A percentile compares a stretch with the other conserved stretches of the same genome.
These are phyloP conservation scores for Balanococcus diminutus DNA, from an alignment of 2,888 invertebrate species.

Conservation along the genomic window DNA sequence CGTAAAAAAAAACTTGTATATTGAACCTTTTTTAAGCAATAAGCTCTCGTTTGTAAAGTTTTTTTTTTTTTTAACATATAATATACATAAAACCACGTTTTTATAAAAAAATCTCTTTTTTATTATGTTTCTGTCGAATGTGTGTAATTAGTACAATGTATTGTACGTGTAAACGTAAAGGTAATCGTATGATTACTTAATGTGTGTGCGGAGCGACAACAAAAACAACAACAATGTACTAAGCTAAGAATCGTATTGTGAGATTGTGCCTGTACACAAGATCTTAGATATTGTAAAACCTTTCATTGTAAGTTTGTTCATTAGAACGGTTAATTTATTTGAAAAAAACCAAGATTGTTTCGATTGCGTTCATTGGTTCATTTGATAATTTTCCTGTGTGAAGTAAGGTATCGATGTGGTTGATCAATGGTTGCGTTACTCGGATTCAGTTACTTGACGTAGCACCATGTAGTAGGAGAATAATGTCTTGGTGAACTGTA, in stretches of 20 bases:
- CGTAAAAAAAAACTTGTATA: neutral
- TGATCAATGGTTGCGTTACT: neutral
- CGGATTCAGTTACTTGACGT: slow-evolving; percentile 20
- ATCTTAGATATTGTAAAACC: neutral
- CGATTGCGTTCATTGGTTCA: neutral
- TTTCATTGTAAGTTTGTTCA: neutral
- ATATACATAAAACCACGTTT: neutral
- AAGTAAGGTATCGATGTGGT: neutral
- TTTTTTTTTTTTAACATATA: neutral
- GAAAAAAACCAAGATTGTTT: neutral
- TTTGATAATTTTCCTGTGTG: neutral
- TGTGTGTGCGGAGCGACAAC: neutral
- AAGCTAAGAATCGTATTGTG: neutral
- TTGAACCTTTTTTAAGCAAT: neutral
- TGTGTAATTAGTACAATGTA: neutral
- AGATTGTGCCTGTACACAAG: neutral
- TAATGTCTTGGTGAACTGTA: slow-evolving; percentile 50
- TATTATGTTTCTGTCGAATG: neutral
- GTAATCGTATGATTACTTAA: neutral
- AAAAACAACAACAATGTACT: neutral
- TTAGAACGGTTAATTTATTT: neutral
- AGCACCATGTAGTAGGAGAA: slow-evolving; percentile 55
- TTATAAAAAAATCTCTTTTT: neutral
- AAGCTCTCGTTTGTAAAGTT: neutral
- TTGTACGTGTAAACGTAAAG: too few species aligned